Base-by-base conservation (phyloP, 1,140 invertebrate genomes). In the Drosophila punjabiensis region DNA sequence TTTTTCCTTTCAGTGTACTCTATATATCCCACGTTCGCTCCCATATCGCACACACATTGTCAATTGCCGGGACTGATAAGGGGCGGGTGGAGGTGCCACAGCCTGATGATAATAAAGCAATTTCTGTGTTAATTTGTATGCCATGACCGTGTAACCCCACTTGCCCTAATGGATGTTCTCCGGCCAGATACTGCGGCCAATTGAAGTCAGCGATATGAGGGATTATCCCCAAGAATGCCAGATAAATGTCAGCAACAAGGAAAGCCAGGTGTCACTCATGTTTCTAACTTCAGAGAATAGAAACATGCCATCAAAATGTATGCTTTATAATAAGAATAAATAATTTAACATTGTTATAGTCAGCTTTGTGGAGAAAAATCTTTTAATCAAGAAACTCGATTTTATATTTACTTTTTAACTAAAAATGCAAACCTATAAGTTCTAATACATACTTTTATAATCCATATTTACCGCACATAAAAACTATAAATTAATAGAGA, bases 71-170 rank as follows among this genome's bases (percentile, higher is more conserved):
- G 56, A 39, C 64, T 83, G 76, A 83, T 73, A 79, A 55, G 73
- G 48, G 35, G 28, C 63, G 53, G 28, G 20, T 30, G 11, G 11
- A 30, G 30, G 30, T 35, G 37, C 28, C 50, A n/a, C n/a, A n/a
- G n/a, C 50, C 16, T 47, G 43, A 75, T 62, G 77, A 78, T 84
- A 83, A 83, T 83, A 83, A 84, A 83, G 81, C 81, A 79, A 83
- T 83, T 84, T 83, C 81, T 67, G 81, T 83, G 81, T 84, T 84
- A 80, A 83, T 83, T 83, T 84, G 82, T 79, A 80, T 79, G 81
- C 81, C 63, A 64, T 71, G 81, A 80, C 81, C 76, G 82, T 76
- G 82, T 67, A 80, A 79, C 81, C 81, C 58, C 76, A 70, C 70
- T 70, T 76, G 81, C 48, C 71, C 61, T 76, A 84, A 68, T 80